Base-by-base conservation (phyloP, 2,888 invertebrate genomes). In the Nebria brevicollis region DNA sequence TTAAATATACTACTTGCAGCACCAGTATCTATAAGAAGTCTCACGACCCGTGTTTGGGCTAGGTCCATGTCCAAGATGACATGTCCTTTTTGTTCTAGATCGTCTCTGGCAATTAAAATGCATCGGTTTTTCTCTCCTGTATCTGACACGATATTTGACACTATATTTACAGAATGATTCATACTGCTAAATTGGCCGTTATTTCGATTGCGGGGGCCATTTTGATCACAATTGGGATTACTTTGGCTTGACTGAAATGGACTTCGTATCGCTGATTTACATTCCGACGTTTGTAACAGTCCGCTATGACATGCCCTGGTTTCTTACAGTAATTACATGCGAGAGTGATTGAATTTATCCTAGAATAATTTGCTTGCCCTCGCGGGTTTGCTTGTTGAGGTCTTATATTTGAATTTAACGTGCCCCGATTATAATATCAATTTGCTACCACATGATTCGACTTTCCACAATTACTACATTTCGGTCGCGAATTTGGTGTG, bases 271-370 rank as follows among this genome's bases (percentile, higher is more conserved):
- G 54, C 54, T 54, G 54, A 54, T 54, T 54, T 54, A 6, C 54
- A 7, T 54, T 54, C 13, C 54, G 54, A 54, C 80, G 34, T 68
- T 80, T 80, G 4, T 72, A 10, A 15, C 80, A 80, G 11, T 80
- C 80, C 7, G 26, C 3, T 8, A 78, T 78, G 0, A 73, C 8
- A 25, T 78, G 78, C 1, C 78, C 73, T 34, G 26, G 75, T 13
- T 66, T 75, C 66, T 80, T 80, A 41, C 75, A 80, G 15, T 80
- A 80, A 20, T 75, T 80, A 26, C 75, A 80, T 41, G 34, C 34
- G 41, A 54, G 70, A 25, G 68, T 54, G 8, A 54, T 13, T 3
- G 54, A 54, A 54, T 54, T 54, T 54, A 54, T 1, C 13, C 54
- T 54, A 54, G 54, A 13, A 54, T 54, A 7, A 54, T 54, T 54